phyloP scores from a whole-genome alignment of 1,140 invertebrate species.

The Eueides isabella region DNA sequence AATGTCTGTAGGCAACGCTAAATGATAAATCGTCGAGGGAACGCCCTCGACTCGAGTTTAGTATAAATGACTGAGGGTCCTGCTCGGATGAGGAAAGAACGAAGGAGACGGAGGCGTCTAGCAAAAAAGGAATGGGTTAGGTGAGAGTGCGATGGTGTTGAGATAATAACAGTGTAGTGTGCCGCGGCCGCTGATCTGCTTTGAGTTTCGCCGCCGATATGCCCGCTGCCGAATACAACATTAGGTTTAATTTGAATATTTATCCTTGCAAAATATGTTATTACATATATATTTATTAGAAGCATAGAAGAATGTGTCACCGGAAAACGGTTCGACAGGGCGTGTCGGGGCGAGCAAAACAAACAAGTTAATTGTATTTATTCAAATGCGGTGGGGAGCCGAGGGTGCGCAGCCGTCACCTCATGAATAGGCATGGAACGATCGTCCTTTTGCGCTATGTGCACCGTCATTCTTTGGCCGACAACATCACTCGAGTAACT shows the following conservation, averaged over 20 bases:
- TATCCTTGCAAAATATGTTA: slow-evolving; percentile 42
- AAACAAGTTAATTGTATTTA: slow-evolving; percentile 82
- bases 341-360: slow-evolving; percentile 69
- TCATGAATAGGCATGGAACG: slow-evolving; percentile 75
- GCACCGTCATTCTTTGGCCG: slow-evolving; percentile 54
- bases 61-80: slow-evolving; percentile 67
- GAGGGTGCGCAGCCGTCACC: slow-evolving; percentile 58
- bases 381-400: slow-evolving; percentile 68
- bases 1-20: slow-evolving; percentile 80
- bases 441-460: slow-evolving; percentile 58
- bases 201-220: slow-evolving; percentile 51
- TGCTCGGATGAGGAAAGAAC: slow-evolving; percentile 49
- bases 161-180: slow-evolving; percentile 77
- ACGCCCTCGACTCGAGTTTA: slow-evolving; percentile 72
- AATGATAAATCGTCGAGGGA: slow-evolving; percentile 79
- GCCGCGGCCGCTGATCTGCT: slow-evolving; percentile 50
- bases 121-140: slow-evolving; percentile 76
- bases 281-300: neutral
- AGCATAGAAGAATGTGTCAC: slow-evolving; percentile 49
- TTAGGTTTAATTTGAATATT: slow-evolving; percentile 66
- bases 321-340: slow-evolving; percentile 57
- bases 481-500: neutral
- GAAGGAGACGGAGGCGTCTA: slow-evolving; percentile 68
- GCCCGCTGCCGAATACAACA: slow-evolving; percentile 67
- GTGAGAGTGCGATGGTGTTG: slow-evolving; percentile 74